Evolutionary conservation across 1,140 invertebrate genomes (phyloP).

Genomic region (Ips nitidus): DNA sequence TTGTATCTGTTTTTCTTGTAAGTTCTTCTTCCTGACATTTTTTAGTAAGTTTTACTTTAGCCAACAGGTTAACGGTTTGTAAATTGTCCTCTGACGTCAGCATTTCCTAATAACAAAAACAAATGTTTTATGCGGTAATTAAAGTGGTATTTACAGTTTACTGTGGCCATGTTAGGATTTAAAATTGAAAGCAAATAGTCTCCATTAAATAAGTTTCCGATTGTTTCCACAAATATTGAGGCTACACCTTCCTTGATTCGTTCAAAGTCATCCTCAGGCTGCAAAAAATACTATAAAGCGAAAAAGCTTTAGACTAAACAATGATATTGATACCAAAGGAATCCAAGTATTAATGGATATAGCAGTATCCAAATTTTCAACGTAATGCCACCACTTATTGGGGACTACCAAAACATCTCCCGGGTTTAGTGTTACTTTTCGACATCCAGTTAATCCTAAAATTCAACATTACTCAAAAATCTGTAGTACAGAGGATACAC

Average conservation of each 20-base stretch:
- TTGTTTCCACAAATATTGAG: slow-evolving; percentile 42
- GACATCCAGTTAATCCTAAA: slow-evolving; percentile 56
- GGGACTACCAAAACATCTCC: slow-evolving; percentile 90
- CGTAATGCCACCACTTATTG: slow-evolving; percentile 95
- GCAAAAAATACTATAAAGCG: slow-evolving; percentile 18
- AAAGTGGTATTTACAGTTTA: not conserved
- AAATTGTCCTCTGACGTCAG: no score
- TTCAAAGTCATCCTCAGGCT: slow-evolving; percentile 45
- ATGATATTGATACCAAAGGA: slow-evolving; percentile 59
- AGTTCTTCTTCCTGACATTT: no score
- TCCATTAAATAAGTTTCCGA: slow-evolving; percentile 8
- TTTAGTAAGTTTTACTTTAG: no score
- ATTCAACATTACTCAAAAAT: slow-evolving; percentile 23
- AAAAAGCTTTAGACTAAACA: not conserved
- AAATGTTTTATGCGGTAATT: no score
- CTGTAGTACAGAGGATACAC: not conserved
- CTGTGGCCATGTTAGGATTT: slow-evolving; percentile 42
- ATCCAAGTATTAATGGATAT: slow-evolving; percentile 90
- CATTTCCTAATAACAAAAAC: no score
- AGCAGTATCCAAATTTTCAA: slow-evolving; percentile 74
- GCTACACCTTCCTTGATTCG: slow-evolving; percentile 46
- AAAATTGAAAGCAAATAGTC: slow-evolving; percentile 23
- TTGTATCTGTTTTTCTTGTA: no score
- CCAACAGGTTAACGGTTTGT: no score
- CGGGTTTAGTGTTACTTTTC: slow-evolving; percentile 68